Evolutionary conservation across 2,888 invertebrate species (phyloP).

Genomic region (Chrysodeixis includens): DNA sequence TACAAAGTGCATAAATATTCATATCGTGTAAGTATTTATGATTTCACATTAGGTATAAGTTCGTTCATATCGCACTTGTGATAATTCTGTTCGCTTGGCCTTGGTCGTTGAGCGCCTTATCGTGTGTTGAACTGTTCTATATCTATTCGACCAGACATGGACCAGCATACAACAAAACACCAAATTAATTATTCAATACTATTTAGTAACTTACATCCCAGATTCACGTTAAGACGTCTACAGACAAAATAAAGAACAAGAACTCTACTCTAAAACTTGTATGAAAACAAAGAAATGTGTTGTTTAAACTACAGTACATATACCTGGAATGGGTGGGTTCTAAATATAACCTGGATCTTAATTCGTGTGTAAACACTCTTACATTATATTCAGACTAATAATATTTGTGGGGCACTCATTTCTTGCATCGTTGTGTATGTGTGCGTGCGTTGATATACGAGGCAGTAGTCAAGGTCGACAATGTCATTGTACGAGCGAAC

Average conservation of each 20-base stretch:
- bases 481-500: constrained; percentile 87
- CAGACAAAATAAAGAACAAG: neutral
- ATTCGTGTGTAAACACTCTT: constrained; percentile 22
- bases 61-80: constrained; percentile 57
- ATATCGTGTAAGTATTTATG: constrained; percentile 37
- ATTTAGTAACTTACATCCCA: constrained; percentile 9
- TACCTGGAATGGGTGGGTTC: neutral
- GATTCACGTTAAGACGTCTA: constrained; percentile 10
- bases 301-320: neutral
- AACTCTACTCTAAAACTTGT: too few relatives aligned
- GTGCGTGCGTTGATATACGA: constrained; percentile 77
- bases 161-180: constrained; percentile 28
- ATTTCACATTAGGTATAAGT: constrained; percentile 44
- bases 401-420: constrained; percentile 78
- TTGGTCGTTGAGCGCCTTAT: constrained; percentile 83
- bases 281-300: neutral
- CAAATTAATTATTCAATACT: constrained; percentile 35
- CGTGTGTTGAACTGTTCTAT: constrained; percentile 86
- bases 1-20: constrained; percentile 29
- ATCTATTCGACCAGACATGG: constrained; percentile 50
- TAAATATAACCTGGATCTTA: neutral
- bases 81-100: constrained; percentile 77
- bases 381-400: constrained; percentile 65
- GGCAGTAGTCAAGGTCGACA: constrained; percentile 87
- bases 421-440: constrained; percentile 62